These are phyloP conservation scores for Gallinago solitaria DNA, from an alignment of 2,797 vertebrate species.

Conservation along the genomic window DNA sequence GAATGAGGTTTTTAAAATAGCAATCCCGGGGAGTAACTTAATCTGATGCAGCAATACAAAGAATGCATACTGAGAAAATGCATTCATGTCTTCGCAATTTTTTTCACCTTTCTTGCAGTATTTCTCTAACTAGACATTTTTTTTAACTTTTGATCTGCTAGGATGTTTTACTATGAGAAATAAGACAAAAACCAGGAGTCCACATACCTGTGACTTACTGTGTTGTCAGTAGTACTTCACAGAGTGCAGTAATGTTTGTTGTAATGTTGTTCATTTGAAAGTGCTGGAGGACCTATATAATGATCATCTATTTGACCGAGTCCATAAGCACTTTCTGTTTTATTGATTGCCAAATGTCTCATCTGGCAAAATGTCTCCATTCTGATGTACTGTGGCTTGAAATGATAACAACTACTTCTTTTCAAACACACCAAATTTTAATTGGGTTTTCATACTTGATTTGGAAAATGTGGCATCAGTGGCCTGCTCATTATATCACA, in stretches of 20 bases:
- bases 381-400: background rate
- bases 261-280: background rate
- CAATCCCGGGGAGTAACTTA: background rate
- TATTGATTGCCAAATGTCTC: background rate
- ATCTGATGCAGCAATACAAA: background rate
- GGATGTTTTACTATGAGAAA: background rate
- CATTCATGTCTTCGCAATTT: rapidly evolving
- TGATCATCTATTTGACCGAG: background rate
- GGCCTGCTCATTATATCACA: background rate
- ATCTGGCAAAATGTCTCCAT: background rate
- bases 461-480: background rate
- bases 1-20: background rate
- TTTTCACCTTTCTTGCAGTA: background rate
- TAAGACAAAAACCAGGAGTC: background rate
- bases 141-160: background rate
- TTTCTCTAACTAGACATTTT: background rate
- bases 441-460: background rate
- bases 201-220: background rate
- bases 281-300: rapidly evolving
- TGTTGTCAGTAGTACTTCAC: background rate
- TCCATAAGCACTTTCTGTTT: background rate
- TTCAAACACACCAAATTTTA: background rate
- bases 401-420: background rate
- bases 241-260: background rate
- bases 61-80: background rate